Conservation (phyloP, 2,888 invertebrate species). For the Cosmorhoe ocellata region DNA sequence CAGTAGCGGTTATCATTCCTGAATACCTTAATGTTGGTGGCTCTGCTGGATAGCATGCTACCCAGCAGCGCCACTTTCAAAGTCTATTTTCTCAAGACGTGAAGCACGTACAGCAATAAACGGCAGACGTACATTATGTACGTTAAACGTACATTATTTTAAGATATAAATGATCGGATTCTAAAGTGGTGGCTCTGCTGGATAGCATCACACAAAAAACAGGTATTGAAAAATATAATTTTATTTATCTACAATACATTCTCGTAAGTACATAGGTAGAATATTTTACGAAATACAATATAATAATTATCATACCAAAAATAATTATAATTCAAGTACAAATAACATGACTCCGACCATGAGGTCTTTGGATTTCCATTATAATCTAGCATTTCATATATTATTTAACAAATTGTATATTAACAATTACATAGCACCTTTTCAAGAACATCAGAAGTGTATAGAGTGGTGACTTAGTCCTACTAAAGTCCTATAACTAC, state of each 20-base stretch:
- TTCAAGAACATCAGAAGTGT: slow-evolving; percentile 24
- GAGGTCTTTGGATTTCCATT: slow-evolving; percentile 65
- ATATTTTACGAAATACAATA: slow-evolving; percentile 67
- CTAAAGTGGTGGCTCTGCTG: too few species aligned
- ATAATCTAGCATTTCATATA: slow-evolving; percentile 45
- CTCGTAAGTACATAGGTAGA: slow-evolving; percentile 64
- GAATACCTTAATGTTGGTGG: too few species aligned
- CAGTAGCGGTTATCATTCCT: too few species aligned
- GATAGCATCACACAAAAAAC: too few species aligned
- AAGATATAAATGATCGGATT: too few species aligned
- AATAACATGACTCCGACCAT: slow-evolving; percentile 75
- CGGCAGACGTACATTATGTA: too few species aligned
- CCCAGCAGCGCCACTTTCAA: too few species aligned
- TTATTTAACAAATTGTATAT: slow-evolving; percentile 32
- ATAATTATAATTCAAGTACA: slow-evolving; percentile 61
- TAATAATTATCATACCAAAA: slow-evolving; percentile 54
- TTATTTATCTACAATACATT: slow-evolving; percentile 78
- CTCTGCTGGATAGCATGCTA: too few species aligned
- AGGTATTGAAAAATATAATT: slow-evolving; percentile 64
- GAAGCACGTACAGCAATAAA: too few species aligned
- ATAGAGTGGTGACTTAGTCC: slow-evolving; percentile 19
- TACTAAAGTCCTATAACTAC: slow-evolving; percentile 1
- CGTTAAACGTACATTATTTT: too few species aligned
- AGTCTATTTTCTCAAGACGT: too few species aligned
- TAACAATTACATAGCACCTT: slow-evolving; percentile 57